These are phyloP conservation scores for Dipus sagitta DNA, from an alignment of 2,797 vertebrate genomes.

Conservation along the genomic window DNA sequence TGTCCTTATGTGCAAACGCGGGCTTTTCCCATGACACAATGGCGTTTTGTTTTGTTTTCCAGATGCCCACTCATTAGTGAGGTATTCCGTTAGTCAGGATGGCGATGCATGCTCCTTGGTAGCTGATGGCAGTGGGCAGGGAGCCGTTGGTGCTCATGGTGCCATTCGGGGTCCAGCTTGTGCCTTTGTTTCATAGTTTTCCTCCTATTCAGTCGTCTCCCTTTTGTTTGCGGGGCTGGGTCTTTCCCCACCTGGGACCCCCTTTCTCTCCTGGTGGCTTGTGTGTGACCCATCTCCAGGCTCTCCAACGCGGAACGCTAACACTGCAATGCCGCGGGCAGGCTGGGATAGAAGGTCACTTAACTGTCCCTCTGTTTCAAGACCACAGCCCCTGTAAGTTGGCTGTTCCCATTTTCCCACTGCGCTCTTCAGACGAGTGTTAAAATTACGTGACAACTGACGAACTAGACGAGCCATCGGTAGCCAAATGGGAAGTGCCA, in stretches of 20 bases:
- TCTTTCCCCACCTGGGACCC: not conserved
- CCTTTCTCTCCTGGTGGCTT: not conserved
- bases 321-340: not conserved
- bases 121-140: slow-evolving; percentile 26
- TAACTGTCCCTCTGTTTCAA: slow-evolving; percentile 6
- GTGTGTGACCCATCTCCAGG: not conserved
- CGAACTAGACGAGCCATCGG: not conserved
- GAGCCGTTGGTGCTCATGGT: slow-evolving; percentile 60
- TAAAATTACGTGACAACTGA: not conserved
- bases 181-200: slow-evolving; percentile 50
- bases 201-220: not conserved
- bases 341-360: not conserved
- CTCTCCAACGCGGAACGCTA: not conserved
- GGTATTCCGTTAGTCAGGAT: slow-evolving; percentile 73
- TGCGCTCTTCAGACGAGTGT: not conserved
- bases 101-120: slow-evolving; percentile 36
- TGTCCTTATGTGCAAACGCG: slow-evolving; percentile 51
- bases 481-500: not conserved
- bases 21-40: slow-evolving; percentile 38
- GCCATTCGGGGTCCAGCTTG: slow-evolving; percentile 38
- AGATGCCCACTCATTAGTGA: slow-evolving; percentile 74
- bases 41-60: slow-evolving; percentile 68
- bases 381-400: not conserved
- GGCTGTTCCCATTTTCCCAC: not conserved
- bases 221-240: not conserved